Evolutionary conservation across 1,140 invertebrate genomes (phyloP).

Genomic region (Ceratitis capitata): DNA sequence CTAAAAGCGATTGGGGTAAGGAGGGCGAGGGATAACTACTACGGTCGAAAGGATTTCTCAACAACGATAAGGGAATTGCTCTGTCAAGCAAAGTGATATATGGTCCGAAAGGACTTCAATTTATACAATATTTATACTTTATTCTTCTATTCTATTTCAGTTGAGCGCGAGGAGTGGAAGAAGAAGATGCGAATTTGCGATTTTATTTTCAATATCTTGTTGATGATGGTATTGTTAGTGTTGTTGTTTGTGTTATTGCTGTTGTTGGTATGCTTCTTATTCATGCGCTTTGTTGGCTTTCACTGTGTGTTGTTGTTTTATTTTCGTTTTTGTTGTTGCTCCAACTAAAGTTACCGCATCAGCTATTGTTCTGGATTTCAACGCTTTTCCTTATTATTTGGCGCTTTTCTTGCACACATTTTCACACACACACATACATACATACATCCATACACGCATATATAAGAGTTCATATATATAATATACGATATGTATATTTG

Average conservation of each 20-base stretch:
- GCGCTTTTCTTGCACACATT: background rate
- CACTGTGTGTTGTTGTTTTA: conserved; percentile 14
- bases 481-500: too few relatives aligned
- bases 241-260: too few relatives aligned
- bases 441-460: too few relatives aligned
- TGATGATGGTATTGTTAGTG: too few relatives aligned
- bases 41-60: conserved; percentile 65
- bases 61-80: conserved; percentile 66
- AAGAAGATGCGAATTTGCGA: conserved; percentile 59
- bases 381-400: conserved; percentile 20
- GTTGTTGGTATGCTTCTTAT: background rate
- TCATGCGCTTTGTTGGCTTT: too few relatives aligned
- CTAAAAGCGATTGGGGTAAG: too few relatives aligned
- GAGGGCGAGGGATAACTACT: conserved; percentile 49
- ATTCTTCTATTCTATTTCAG: conserved; percentile 47
- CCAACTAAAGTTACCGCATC: background rate
- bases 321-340: background rate
- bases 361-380: conserved; percentile 28
- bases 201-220: conserved; percentile 55
- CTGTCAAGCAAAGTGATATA: conserved; percentile 65
- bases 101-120: conserved; percentile 65
- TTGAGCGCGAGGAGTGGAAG: too few relatives aligned
- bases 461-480: too few relatives aligned
- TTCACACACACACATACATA: too few relatives aligned
- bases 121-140: conserved; percentile 62